A percentile compares a stretch with the other conserved stretches of the same genome.
phyloP scores from a whole-genome alignment of 2,888 invertebrate genomes.

The Himalopsyche kuldschensis region DNA sequence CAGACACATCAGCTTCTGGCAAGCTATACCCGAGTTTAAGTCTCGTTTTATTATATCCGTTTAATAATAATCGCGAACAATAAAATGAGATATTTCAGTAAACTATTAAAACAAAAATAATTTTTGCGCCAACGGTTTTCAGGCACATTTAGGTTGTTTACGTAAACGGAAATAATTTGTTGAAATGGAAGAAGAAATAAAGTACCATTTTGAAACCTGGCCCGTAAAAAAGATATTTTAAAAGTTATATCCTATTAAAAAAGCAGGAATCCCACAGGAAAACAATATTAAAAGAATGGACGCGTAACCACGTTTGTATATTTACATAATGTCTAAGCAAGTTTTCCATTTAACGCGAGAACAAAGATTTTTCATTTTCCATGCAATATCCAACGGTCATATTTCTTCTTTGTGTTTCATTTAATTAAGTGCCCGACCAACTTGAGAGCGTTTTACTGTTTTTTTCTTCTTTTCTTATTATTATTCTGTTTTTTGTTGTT shows the following conservation, averaged over 20 bases:
- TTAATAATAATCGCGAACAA: too few species aligned
- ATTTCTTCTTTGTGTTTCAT: constrained; percentile 24
- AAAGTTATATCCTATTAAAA: neutral
- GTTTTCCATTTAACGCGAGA: constrained; percentile 31
- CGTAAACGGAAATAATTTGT: neutral
- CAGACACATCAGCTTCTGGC: too few species aligned
- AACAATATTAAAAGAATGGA: constrained; percentile 1
- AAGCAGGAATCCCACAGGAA: neutral
- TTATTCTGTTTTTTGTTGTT: neutral
- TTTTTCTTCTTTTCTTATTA: neutral
- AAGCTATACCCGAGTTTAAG: too few species aligned
- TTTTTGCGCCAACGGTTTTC: neutral
- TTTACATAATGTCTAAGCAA: constrained; percentile 22
- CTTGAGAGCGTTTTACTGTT: neutral
- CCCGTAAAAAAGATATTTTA: neutral
- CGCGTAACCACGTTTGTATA: constrained; percentile 12
- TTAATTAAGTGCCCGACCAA: constrained; percentile 26
- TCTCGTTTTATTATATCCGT: too few species aligned
- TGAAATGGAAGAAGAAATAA: neutral
- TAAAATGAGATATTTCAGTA: neutral
- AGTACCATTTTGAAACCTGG: neutral
- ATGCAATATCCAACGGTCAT: constrained; percentile 25
- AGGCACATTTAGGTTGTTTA: neutral
- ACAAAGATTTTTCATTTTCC: constrained; percentile 29
- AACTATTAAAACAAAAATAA: neutral